These are phyloP conservation scores for Todiramphus saurophagus DNA, from an alignment of 2,113 vertebrate species.

Conservation along the genomic window DNA sequence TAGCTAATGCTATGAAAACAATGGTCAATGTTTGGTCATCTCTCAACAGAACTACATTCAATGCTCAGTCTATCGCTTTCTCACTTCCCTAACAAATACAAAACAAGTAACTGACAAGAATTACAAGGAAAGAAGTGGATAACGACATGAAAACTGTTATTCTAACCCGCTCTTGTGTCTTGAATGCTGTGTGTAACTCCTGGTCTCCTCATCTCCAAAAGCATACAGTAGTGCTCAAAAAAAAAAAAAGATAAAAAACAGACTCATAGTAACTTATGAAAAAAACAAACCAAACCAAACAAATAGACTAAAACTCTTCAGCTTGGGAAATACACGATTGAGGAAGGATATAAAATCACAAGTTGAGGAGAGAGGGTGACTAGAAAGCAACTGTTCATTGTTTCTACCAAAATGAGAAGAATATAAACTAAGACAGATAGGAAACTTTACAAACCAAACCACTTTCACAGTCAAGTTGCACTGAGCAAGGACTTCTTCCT, in stretches of 20 bases:
- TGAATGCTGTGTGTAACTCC: not conserved
- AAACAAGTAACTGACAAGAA: not conserved
- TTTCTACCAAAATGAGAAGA: not conserved
- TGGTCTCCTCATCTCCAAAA: not conserved
- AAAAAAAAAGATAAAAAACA: not conserved
- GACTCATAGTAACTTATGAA: not conserved
- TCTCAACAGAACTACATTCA: not conserved
- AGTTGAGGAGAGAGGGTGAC: not conserved
- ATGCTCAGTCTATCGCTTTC: not conserved
- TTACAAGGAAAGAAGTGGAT: not conserved
- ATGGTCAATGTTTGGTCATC: not conserved
- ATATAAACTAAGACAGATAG: not conserved
- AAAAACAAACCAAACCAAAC: not conserved
- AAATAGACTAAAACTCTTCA: not conserved
- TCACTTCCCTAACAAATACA: not conserved
- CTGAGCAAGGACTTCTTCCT: not conserved
- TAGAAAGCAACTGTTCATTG: not conserved
- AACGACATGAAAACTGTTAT: not conserved
- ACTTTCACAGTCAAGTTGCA: not conserved
- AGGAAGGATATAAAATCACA: not conserved
- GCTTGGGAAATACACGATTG: not conserved
- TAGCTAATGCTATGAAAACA: not conserved
- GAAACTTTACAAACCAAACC: not conserved
- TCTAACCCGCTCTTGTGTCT: not conserved
- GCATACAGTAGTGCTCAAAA: not conserved